Percentiles rank a stretch among this genome's conserved stretches.
These are phyloP conservation scores for Mythimna lalbum DNA, from an alignment of 2,888 invertebrate species.

Conservation along the genomic window DNA sequence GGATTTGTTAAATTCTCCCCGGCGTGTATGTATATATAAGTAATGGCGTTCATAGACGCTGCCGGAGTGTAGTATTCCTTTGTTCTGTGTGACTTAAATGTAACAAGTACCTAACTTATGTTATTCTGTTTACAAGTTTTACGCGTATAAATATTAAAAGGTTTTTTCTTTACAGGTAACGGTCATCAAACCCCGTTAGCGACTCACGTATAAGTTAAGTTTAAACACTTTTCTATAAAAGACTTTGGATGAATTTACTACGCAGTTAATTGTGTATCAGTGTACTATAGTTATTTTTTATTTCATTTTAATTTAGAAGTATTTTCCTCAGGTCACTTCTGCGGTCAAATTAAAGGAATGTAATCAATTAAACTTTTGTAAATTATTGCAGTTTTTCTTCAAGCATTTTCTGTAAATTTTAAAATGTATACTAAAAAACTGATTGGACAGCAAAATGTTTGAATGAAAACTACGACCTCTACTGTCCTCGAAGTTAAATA, in stretches of 20 bases:
- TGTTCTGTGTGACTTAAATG: too few relatives aligned
- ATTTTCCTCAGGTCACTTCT: constrained; percentile 52
- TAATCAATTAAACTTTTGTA: constrained; percentile 61
- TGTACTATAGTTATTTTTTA: constrained; percentile 49
- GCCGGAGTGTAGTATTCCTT: too few relatives aligned
- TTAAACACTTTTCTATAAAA: constrained; percentile 63
- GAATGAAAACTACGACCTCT: constrained; percentile 30
- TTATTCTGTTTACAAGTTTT: not conserved
- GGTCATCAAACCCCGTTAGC: constrained; percentile 89
- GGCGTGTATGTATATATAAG: too few relatives aligned
- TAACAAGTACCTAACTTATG: too few relatives aligned
- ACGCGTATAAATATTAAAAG: constrained; percentile 4
- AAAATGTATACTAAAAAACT: constrained; percentile 59
- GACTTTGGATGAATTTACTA: constrained; percentile 68
- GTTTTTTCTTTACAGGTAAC: constrained; percentile 80
- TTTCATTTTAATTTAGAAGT: constrained; percentile 58
- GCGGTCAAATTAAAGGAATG: constrained; percentile 60
- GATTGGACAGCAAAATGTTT: constrained; percentile 49
- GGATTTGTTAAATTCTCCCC: too few relatives aligned
- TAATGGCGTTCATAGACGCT: too few relatives aligned
- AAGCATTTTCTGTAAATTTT: constrained; percentile 51
- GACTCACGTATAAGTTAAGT: constrained; percentile 90
- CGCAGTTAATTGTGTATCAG: constrained; percentile 45
- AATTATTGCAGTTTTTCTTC: constrained; percentile 31
- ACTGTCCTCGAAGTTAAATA: constrained; percentile 58